Conservation (phyloP, 2,888 invertebrate species). For the Mythimna lalbum region DNA sequence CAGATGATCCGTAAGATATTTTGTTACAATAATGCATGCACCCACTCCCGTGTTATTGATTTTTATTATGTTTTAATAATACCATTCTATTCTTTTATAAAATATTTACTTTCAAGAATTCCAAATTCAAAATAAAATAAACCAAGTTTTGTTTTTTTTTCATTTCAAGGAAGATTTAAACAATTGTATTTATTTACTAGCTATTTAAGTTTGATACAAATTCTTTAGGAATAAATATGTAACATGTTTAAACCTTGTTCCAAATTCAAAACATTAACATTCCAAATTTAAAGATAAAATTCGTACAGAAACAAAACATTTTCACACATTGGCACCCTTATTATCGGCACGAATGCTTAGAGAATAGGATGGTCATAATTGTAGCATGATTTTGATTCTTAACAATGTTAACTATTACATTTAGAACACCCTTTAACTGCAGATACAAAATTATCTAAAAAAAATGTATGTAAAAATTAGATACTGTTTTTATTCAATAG, state of each 20-base stretch:
- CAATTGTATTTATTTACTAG: not conserved
- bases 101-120: not conserved
- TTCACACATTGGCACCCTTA: constrained; percentile 38
- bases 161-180: not conserved
- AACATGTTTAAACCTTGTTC: not conserved
- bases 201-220: constrained; percentile 7
- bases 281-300: constrained; percentile 15
- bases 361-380: constrained; percentile 63
- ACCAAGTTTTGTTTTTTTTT: not conserved
- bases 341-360: constrained; percentile 31
- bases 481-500: too few species aligned
- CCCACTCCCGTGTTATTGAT: constrained; percentile 51
- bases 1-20: constrained; percentile 73
- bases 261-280: constrained; percentile 17
- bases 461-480: too few species aligned
- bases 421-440: constrained; percentile 43
- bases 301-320: constrained; percentile 22
- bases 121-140: not conserved
- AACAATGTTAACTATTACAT: constrained; percentile 51
- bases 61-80: constrained; percentile 49
- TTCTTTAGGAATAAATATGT: constrained; percentile 14
- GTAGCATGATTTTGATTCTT: constrained; percentile 54
- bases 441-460: constrained; percentile 10
- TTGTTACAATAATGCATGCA: constrained; percentile 66
- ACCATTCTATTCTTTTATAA: constrained; percentile 74